These are phyloP conservation scores for Tribolium freemani DNA, from an alignment of 2,888 invertebrate species.

Conservation along the genomic window DNA sequence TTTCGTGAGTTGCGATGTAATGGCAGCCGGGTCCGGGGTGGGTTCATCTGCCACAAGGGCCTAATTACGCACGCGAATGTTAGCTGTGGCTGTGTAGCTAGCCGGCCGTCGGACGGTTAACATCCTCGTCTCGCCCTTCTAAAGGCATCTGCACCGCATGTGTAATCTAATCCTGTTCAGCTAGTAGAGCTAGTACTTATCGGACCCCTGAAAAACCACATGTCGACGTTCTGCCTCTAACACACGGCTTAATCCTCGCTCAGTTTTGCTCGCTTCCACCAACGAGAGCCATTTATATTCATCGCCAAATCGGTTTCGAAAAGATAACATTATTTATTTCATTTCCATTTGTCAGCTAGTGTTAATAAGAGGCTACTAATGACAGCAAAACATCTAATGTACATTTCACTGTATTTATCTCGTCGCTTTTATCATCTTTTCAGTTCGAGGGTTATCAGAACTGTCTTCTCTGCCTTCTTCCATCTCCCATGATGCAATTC, in stretches of 20 bases:
- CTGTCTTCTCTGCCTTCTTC: slow-evolving; percentile 1
- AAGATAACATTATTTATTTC: slow-evolving; percentile 30
- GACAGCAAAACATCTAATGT: slow-evolving; percentile 19
- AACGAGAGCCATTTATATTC: slow-evolving; percentile 22
- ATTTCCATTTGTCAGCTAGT: slow-evolving; percentile 22
- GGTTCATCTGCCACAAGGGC: slow-evolving; percentile 55
- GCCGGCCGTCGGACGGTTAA: slow-evolving; percentile 47
- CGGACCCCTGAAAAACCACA: slow-evolving; percentile 58
- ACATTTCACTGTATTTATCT: slow-evolving; percentile 6
- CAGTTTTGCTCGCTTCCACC: not conserved
- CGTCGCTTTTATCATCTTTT: slow-evolving; percentile 12
- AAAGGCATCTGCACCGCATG: slow-evolving; percentile 56
- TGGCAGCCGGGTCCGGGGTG: slow-evolving; percentile 43
- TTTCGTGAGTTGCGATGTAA: slow-evolving; percentile 42
- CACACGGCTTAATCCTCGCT: slow-evolving; percentile 23
- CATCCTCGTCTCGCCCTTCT: slow-evolving; percentile 45
- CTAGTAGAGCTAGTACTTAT: slow-evolving; percentile 53
- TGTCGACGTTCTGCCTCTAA: slow-evolving; percentile 50
- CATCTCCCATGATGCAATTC: slow-evolving; percentile 17
- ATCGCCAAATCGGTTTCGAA: slow-evolving; percentile 18
- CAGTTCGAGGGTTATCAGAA: slow-evolving; percentile 18
- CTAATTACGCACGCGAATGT: slow-evolving; percentile 56
- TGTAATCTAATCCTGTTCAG: slow-evolving; percentile 54
- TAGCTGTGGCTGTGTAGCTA: slow-evolving; percentile 46
- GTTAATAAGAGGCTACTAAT: slow-evolving; percentile 26